Percentiles rank a stretch among this genome's conserved stretches.
Conservation (phyloP, 2,888 invertebrate species). For the Serrognathus titanus region DNA sequence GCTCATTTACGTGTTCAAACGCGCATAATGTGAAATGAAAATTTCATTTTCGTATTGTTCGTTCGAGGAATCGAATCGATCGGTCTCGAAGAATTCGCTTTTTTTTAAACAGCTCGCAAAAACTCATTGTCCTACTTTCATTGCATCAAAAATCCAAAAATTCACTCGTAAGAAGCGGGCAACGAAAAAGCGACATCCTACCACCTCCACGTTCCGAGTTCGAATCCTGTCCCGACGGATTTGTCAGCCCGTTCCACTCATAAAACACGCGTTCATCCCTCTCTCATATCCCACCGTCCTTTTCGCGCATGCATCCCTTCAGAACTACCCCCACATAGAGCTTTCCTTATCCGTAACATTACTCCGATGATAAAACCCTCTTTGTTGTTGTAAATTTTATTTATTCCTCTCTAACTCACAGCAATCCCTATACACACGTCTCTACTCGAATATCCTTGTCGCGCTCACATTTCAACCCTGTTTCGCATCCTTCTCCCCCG, state of each 20-base stretch:
- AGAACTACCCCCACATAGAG: not conserved
- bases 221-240: slow-evolving; percentile 31
- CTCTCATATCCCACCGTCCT: slow-evolving; percentile 9
- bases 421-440: not conserved
- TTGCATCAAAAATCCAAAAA: not conserved
- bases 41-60: no score
- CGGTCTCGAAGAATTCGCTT: no score
- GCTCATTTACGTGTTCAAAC: no score
- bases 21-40: no score
- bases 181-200: slow-evolving; percentile 22
- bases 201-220: slow-evolving; percentile 25
- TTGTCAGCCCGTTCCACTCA: slow-evolving; percentile 32
- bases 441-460: not conserved
- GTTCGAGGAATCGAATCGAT: no score
- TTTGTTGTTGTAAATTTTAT: slow-evolving; percentile 29
- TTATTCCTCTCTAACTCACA: slow-evolving; percentile 15
- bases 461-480: not conserved
- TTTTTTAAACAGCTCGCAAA: no score
- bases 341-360: slow-evolving; percentile 17
- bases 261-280: slow-evolving; percentile 28
- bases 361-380: slow-evolving; percentile 35
- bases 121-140: no score
- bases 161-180: slow-evolving; percentile 2
- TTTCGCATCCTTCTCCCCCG: slow-evolving; percentile 30
- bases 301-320: slow-evolving; percentile 6